Base-by-base conservation (phyloP, 2,113 vertebrate species). In the Zeus faber region DNA sequence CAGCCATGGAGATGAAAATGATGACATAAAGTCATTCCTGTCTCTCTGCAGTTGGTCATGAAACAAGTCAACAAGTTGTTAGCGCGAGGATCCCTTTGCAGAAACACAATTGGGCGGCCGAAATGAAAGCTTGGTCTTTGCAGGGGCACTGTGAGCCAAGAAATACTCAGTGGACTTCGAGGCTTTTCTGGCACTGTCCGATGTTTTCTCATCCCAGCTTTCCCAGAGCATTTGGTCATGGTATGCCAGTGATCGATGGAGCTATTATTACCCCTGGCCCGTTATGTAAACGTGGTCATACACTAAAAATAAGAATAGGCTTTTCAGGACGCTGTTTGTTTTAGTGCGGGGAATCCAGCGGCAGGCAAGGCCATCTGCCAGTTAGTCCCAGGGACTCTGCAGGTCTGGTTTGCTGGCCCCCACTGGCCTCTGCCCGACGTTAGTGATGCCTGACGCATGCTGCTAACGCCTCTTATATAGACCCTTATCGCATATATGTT, bases 221-320 rank as follows among this genome's bases (percentile, higher is more conserved):
- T 82, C 80, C 67, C 77, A 80, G 73, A 62, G 54, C 44, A 50
- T 69, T 71, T 54, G 70, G 74, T 74, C 64, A 37, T 16, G 58
- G 72, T 56, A 54, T 49, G 39, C 52, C 53, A 35, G 59, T 84
- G 76, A 87, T 84, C 49, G 84, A 84, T 84, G 77, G 64, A 58
- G 54, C 77, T 86, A 84, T 88, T 85, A 79, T 63, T 67, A 54
- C 65, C 44, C 26, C 55, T n/a, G 65, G 73, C 62, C 75, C 45
- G 47, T 82, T 80, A 85, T 62, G 66, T 85, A 77, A 86, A 74
- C 52, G n/a, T 69, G 79, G 79, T 79, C 82, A 77, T 58, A 49
- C 47, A 68, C 83, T 83, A 86, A 83, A 85, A 86, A 82, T 86
- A 85, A 18, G 46, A 62, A 45, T 50, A 24, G 66, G 80, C 74